Evolutionary conservation across 2,113 vertebrate genomes (phyloP), one percentile per base, ranked within the genome.

Genomic region (Pedionomus torquatus): DNA sequence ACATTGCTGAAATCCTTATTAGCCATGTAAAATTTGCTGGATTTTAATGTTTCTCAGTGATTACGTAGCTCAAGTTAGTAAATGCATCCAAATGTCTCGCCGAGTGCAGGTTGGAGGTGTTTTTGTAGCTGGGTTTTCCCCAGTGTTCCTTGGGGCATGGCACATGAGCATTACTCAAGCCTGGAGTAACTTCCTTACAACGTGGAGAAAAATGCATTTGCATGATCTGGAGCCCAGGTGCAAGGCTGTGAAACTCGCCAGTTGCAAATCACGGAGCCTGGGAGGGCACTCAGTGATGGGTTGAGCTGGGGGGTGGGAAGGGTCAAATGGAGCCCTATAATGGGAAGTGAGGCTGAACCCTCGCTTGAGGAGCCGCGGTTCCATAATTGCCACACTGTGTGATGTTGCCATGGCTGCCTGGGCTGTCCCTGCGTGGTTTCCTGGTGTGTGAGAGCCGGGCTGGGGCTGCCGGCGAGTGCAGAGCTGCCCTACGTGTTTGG

Each of bases 341-440:
- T 87, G 90, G 91, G 75, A 92, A 91, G 80, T 39, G 25, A 88
- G 77, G 54, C 63, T 55, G 87, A 95, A 78, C 74, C 81, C 92
- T 92, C 4, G 11, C 82, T 74, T 92, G 90, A 54, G 81, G 93
- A 97, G 84, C 93, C 8, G 5, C 5, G 5, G 93, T 76, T 93
- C 92, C 25, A 8, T 95, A 92, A 93, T 97, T 95, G 95, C 93
- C 70, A 63, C 79, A 37, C 92, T 92, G 95, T 94, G 64, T 82
- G 94, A 66, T 90, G 96, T 97, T 97, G 95, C 97, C 90, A 95
- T 94, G 95, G 97, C 94, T 96, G 92, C 97, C 88, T 2, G 31
- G 74, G 94, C 88, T 68, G 93, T 90, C 87, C 93, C 61, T 81
- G 69, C 19, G 4, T 65, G 92, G 69, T 92, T 95, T 97, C 94